Conservation (phyloP, 2,888 invertebrate species). For the Gibbula magus region DNA sequence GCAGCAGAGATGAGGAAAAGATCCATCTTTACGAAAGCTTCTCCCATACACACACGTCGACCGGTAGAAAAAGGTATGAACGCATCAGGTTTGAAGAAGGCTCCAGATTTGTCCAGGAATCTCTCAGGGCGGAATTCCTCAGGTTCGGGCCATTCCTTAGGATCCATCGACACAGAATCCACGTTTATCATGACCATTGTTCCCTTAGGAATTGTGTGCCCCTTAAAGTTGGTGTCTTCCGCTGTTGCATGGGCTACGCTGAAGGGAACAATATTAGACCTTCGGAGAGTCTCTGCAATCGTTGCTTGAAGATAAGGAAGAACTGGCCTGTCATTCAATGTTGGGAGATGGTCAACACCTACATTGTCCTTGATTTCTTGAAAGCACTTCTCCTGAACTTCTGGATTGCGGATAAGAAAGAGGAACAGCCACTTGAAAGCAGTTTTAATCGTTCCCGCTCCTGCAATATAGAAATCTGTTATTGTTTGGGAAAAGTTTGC, state of each 20-base stretch:
- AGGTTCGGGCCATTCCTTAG: slow-evolving; percentile 41
- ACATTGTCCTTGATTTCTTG: slow-evolving; percentile 60
- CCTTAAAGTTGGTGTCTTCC: slow-evolving; percentile 49
- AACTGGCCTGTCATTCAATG: slow-evolving; percentile 1
- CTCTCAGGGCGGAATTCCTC: slow-evolving; percentile 47
- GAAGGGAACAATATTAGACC: slow-evolving; percentile 48
- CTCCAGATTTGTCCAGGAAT: slow-evolving; percentile 35
- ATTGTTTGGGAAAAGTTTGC: slow-evolving; percentile 24
- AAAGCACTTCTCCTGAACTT: slow-evolving; percentile 71
- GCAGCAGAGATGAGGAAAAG: slow-evolving; percentile 8
- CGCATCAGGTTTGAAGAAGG: background rate
- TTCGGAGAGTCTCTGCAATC: slow-evolving; percentile 45
- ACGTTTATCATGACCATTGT: slow-evolving; percentile 41
- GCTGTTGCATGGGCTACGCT: slow-evolving; percentile 43
- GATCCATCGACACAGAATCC: slow-evolving; percentile 41
- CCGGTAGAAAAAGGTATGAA: slow-evolving; percentile 33
- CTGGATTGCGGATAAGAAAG: slow-evolving; percentile 85
- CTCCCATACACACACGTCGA: slow-evolving; percentile 26
- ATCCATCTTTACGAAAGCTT: slow-evolving; percentile 27
- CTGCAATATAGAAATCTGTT: slow-evolving; percentile 42
- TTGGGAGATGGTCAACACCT: slow-evolving; percentile 44
- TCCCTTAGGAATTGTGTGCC: slow-evolving; percentile 57
- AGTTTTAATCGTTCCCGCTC: slow-evolving; percentile 84
- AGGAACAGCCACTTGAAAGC: slow-evolving; percentile 89
- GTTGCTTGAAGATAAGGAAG: slow-evolving; percentile 45